Percentiles rank a stretch among this genome's conserved stretches.
Evolutionary conservation across 2,113 vertebrate genomes (phyloP).

Genomic region (Dasyprocta punctata): DNA sequence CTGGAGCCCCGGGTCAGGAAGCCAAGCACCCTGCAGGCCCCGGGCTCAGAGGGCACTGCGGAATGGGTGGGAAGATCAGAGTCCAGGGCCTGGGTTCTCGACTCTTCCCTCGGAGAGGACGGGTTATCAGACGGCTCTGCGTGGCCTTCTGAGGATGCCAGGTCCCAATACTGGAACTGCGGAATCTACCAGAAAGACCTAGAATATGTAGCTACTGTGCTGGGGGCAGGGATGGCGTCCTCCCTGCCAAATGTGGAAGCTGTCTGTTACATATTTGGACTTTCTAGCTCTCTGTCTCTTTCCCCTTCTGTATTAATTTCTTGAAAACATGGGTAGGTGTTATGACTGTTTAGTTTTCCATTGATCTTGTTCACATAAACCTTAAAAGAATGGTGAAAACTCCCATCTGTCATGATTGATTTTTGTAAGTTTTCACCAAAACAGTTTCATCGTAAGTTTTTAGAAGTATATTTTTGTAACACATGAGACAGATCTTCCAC

Average conservation of each 20-base stretch:
- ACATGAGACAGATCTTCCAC: neutral
- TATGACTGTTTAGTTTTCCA: neutral
- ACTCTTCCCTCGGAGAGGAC: neutral
- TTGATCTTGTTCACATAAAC: neutral
- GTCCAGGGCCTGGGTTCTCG: neutral
- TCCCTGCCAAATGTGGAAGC: neutral
- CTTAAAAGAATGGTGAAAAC: neutral
- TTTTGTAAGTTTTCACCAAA: neutral
- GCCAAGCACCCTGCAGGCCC: neutral
- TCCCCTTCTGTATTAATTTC: neutral
- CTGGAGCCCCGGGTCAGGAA: neutral
- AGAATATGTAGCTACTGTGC: rapidly evolving
- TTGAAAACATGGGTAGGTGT: neutral
- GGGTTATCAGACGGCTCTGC: rapidly evolving
- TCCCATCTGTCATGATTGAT: neutral
- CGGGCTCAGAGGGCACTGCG: neutral
- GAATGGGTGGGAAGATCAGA: rapidly evolving
- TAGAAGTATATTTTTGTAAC: neutral
- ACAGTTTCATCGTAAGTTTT: neutral
- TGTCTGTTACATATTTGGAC: rapidly evolving
- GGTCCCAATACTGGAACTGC: rapidly evolving
- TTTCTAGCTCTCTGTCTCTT: neutral
- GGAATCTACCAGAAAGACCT: neutral
- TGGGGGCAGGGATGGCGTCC: neutral
- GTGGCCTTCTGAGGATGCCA: no score